phyloP scores from a whole-genome alignment of 2,113 vertebrate species.

The Tricholaema leucomelas region DNA sequence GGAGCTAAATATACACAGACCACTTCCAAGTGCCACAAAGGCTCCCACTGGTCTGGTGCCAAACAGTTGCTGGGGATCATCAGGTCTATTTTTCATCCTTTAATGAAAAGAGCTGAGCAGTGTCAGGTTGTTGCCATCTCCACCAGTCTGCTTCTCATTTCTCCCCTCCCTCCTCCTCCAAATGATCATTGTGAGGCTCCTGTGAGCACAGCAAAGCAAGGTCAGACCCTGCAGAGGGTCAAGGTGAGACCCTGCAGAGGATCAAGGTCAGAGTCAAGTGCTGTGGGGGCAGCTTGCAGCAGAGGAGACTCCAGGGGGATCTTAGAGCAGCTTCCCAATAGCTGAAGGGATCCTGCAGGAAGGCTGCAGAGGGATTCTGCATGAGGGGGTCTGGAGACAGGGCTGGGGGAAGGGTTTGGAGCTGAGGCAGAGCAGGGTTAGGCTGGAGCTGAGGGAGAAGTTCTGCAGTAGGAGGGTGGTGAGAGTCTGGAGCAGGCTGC shows the following conservation, averaged over 20 bases:
- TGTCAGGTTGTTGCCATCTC: background rate
- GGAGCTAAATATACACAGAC: background rate
- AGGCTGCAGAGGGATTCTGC: background rate
- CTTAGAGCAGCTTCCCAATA: no score
- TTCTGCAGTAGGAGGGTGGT: no score
- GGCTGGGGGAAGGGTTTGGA: no score
- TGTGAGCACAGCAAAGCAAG: background rate
- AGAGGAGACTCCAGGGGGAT: no score
- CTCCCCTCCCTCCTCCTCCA: no score
- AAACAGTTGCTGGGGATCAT: background rate
- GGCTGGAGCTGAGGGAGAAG: no score
- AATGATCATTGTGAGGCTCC: background rate
- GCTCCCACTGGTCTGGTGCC: background rate
- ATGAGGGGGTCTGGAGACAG: no score
- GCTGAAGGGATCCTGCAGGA: background rate
- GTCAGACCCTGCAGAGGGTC: accelerated
- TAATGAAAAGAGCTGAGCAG: background rate
- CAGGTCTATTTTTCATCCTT: background rate
- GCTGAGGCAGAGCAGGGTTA: no score
- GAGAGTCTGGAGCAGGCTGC: no score
- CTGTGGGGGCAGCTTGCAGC: background rate
- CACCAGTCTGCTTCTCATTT: background rate
- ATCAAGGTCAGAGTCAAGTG: background rate
- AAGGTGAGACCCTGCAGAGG: background rate
- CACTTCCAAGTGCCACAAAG: background rate